phyloP scores from a whole-genome alignment of 2,113 vertebrate genomes.

The Typhlomys cinereus region DNA sequence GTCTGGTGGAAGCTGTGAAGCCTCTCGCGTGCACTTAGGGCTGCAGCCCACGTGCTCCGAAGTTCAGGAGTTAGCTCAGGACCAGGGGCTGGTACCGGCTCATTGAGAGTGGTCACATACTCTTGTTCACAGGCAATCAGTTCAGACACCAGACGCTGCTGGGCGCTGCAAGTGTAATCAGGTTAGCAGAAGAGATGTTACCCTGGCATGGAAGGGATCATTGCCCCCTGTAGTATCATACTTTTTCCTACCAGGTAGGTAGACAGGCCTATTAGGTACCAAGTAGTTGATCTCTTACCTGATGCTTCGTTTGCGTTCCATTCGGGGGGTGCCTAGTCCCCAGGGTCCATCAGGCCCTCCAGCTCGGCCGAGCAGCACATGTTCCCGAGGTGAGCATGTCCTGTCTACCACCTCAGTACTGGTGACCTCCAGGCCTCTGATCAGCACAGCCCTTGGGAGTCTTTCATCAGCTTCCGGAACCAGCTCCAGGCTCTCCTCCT shows the following conservation, averaged over 20 bases:
- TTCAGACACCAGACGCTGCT: slow-evolving; percentile 89
- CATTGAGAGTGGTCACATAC: slow-evolving; percentile 87
- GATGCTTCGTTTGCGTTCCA: slow-evolving; percentile 80
- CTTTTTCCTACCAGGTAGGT: neutral
- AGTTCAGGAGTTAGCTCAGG: slow-evolving; percentile 85
- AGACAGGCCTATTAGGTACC: neutral
- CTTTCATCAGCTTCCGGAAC: slow-evolving; percentile 67
- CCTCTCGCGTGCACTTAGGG: slow-evolving; percentile 87
- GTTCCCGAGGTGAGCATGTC: slow-evolving; percentile 91
- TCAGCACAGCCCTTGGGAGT: slow-evolving; percentile 84
- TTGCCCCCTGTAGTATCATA: too few species aligned
- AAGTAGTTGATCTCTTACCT: slow-evolving; percentile 69
- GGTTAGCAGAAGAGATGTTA: neutral
- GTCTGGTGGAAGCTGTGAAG: slow-evolving; percentile 89
- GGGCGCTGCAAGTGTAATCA: slow-evolving; percentile 82
- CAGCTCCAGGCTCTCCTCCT: slow-evolving; percentile 54
- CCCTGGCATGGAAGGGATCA: neutral
- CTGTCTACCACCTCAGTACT: slow-evolving; percentile 94
- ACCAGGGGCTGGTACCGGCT: slow-evolving; percentile 85
- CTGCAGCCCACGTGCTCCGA: slow-evolving; percentile 82
- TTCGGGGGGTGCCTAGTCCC: slow-evolving; percentile 81
- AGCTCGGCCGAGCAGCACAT: slow-evolving; percentile 89
- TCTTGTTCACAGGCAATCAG: slow-evolving; percentile 91
- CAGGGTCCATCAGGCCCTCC: slow-evolving; percentile 82
- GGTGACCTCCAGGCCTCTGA: slow-evolving; percentile 94